phyloP scores from a whole-genome alignment of 2,888 invertebrate genomes.

The Lasioglossum figueresi region DNA sequence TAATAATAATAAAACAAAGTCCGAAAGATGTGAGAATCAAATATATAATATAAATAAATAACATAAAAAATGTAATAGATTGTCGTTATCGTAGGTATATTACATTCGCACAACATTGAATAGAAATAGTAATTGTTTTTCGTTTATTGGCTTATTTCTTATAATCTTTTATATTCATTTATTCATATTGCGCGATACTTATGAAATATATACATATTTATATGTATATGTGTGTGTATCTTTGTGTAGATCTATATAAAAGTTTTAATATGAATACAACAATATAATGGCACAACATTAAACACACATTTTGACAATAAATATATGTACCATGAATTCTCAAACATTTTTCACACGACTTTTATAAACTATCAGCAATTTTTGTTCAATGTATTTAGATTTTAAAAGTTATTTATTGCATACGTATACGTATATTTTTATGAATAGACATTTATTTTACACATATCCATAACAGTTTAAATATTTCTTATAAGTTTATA shows the following conservation, averaged over 20 bases:
- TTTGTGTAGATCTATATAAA: constrained; percentile 9
- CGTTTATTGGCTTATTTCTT: neutral
- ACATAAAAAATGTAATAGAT: neutral
- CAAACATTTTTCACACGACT: neutral
- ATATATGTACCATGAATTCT: neutral
- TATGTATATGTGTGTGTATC: neutral
- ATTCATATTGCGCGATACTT: neutral
- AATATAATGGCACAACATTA: neutral
- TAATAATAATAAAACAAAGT: neutral
- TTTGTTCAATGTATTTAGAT: constrained; percentile 5
- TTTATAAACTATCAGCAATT: constrained; percentile 13
- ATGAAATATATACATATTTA: neutral
- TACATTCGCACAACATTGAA: constrained; percentile 12
- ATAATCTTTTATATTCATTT: constrained; percentile 3
- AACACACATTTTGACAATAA: constrained; percentile 20
- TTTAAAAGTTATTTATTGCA: constrained; percentile 35
- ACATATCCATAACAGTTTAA: constrained; percentile 44
- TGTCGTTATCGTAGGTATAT: constrained; percentile 4
- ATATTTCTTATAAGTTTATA: constrained; percentile 19
- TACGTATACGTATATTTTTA: constrained; percentile 39
- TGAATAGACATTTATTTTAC: constrained; percentile 47
- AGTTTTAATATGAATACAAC: neutral
- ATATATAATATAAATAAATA: neutral
- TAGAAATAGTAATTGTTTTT: constrained; percentile 8
- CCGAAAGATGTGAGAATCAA: neutral